Base-by-base conservation (phyloP, 2,888 invertebrate species). In the Horisme vitalbata region DNA sequence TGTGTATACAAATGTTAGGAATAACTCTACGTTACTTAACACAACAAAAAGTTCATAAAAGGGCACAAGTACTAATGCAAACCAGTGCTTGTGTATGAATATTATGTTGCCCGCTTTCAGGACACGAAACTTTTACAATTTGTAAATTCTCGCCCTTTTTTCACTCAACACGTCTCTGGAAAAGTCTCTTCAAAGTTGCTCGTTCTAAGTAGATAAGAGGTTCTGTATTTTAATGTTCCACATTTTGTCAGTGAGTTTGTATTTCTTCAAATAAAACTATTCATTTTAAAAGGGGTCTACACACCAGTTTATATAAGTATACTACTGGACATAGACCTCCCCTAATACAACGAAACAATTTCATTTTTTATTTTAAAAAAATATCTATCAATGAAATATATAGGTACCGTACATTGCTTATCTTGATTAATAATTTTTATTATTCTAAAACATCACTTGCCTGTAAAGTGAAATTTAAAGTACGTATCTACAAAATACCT, bases 81-180 rank as follows among this genome's bases (percentile, higher is more conserved):
- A 30, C 45, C 49, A 36, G 48, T 59, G 47, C 33, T 45, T 58
- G 52, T 52, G 50, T 52, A 52, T 50, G 52, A 55, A 41, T 45
- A 47, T 54, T 51, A 45, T 50, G 47, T 52, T 31, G 39, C 47
- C 35, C 30, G 47, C 47, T 50, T 52, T 52, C 48, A 50, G 47
- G 37, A 44, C 45, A 53, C 28, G 27, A 39, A 53, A 52, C 52
- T 55, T 55, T 53, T 32, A 44, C 41, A 50, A 52, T 52, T 50
- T 51, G 55, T 38, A 47, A 41, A 52, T 47, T 57, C 33, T 33
- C 43, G 32, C 34, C 31, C 31, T 46, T 47, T 41, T 54, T 48
- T 49, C 45, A 24, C 34, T 33, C 21, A 6, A 34, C 45, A 34
- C 7, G 12, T 15, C 45, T 44, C 35, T 27, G 21, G 27, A n/a